Percentiles rank a stretch among this genome's conserved stretches.
phyloP scores from a whole-genome alignment of 2,113 vertebrate species.

The Periophthalmodon schlosseri region DNA sequence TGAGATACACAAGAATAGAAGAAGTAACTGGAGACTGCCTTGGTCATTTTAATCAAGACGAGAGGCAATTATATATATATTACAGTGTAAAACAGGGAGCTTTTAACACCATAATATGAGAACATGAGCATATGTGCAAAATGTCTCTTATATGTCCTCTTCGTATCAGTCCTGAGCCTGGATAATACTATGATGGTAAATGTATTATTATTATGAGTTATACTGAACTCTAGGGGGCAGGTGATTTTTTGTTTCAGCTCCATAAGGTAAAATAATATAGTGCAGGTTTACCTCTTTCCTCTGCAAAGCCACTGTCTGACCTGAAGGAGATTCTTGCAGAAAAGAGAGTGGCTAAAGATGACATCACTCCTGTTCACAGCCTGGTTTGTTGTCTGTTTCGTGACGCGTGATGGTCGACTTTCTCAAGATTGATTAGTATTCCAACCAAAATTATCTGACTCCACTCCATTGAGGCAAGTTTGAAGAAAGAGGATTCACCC shows the following conservation, averaged over 20 bases:
- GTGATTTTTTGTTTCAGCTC: background rate
- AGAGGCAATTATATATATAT: background rate
- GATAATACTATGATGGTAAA: background rate
- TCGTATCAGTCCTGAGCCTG: background rate
- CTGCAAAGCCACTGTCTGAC: background rate
- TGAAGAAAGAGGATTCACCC: conserved; percentile 6
- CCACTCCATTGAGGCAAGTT: background rate
- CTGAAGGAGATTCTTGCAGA: background rate
- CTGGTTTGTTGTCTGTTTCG: background rate
- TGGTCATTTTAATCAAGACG: background rate
- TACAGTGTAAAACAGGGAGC: too few relatives aligned
- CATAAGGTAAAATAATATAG: background rate
- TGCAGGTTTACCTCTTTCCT: background rate
- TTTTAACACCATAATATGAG: background rate
- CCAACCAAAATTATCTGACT: background rate
- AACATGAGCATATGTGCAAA: background rate
- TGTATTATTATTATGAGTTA: background rate
- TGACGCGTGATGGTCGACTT: background rate
- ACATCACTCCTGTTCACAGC: background rate
- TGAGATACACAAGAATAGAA: background rate
- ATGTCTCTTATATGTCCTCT: background rate
- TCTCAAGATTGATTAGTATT: background rate
- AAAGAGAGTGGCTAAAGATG: background rate
- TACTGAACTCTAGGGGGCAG: background rate
- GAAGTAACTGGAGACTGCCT: background rate